Evolutionary conservation across 2,888 invertebrate genomes (phyloP), one percentile per base, ranked within the genome.

Genomic region (Beris chalybata): DNA sequence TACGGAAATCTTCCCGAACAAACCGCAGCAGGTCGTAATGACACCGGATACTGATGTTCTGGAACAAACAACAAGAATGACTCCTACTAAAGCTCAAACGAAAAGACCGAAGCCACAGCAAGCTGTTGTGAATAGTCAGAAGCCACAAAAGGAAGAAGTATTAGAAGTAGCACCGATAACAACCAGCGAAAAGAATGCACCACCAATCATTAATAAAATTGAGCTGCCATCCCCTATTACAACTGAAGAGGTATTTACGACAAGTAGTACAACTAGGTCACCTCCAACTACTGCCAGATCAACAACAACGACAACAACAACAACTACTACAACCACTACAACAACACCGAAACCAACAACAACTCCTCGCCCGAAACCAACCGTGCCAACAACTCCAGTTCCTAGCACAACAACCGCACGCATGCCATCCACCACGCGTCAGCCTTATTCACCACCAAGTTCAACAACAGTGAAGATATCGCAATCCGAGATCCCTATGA

Each of bases 1-100:
- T 6, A 83, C 83, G 15, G 85, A 87, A 71, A 84, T 86, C 53
- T 82, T 84, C 29, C 83, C 86, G 0, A 84, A 86, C 71, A 85
- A 84, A 55, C 56, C 71, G 52, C 79, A 75, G 2, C 78, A 76
- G 61, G 80, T 77, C 65, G 76, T 78, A 1, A 81, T 80, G 79
- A 80, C 78, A 2, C 81, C 81, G 4, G 82, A 82, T 53, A 76
- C 81, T 1, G 79, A 82, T 64, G 71, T 82, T 0, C 64, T 81
- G 13, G 78, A 79, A 61, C 74, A 73, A 0, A 75, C 78, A 0
- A 44, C 59, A 7, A 54, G 22, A 52, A 70, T 61, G 48, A 9
- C 63, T 4, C 22, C 55, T 5, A 57, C 66, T 12, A 66, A 61
- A 59, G 22, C 56, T 48, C 61, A 55, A 38, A 58, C 64, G 29